Conservation (phyloP, 2,113 vertebrate species). For the Pangasianodon gigas region DNA sequence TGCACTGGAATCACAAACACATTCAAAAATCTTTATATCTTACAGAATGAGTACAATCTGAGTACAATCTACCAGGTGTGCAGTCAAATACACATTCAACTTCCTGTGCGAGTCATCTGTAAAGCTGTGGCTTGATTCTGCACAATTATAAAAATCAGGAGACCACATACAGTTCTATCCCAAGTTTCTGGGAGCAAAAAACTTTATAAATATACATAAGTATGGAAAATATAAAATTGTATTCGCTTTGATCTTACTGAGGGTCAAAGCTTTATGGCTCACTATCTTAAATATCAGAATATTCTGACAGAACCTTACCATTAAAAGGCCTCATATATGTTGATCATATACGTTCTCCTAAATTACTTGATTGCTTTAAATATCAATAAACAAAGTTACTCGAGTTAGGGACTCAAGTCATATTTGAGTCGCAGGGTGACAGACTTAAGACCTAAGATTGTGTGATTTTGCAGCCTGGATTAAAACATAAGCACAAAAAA, state of each 20-base stretch:
- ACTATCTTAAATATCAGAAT: not conserved
- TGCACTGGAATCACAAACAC: conserved; percentile 70
- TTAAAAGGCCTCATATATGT: not conserved
- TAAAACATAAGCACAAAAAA: not conserved
- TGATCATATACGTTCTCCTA: not conserved
- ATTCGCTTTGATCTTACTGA: not conserved
- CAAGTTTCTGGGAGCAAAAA: not conserved
- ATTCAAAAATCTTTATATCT: conserved; percentile 3
- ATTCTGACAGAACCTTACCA: not conserved
- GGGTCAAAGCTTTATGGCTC: not conserved
- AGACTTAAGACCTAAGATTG: not conserved
- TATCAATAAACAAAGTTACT: not conserved
- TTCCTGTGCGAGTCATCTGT: not conserved
- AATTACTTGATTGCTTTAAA: not conserved
- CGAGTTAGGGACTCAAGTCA: not conserved
- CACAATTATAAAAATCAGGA: not conserved
- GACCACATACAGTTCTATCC: not conserved
- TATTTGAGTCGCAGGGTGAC: not conserved
- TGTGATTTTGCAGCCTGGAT: not conserved
- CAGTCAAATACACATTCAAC: not conserved
- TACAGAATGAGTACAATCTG: not conserved
- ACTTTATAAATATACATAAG: not conserved
- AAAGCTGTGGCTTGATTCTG: not conserved
- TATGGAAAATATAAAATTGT: not conserved
- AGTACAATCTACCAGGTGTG: not conserved